These are phyloP conservation scores for Spodoptera littoralis DNA, from an alignment of 2,888 invertebrate species.

Conservation along the genomic window DNA sequence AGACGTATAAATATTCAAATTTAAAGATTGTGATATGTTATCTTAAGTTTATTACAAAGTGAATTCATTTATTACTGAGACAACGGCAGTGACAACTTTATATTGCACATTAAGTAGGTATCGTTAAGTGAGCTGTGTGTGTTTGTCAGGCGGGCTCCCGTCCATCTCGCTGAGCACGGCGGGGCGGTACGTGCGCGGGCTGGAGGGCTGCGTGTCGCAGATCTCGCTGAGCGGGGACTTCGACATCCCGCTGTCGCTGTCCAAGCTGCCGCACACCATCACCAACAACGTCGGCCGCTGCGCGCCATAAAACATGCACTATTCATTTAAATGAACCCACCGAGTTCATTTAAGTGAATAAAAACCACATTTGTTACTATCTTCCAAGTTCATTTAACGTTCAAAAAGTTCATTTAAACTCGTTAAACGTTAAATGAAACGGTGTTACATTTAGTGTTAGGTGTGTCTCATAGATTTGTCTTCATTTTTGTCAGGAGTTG, in stretches of 20 bases:
- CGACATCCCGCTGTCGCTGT: constrained; percentile 91
- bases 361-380: constrained; percentile 47
- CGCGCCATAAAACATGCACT: constrained; percentile 73
- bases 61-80: too few relatives aligned
- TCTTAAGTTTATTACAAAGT: too few relatives aligned
- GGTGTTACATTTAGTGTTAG: constrained; percentile 57
- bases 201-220: constrained; percentile 95
- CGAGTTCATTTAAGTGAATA: constrained; percentile 62
- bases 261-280: constrained; percentile 90
- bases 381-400: constrained; percentile 34
- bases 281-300: constrained; percentile 87
- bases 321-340: constrained; percentile 59
- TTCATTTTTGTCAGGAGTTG: constrained; percentile 47
- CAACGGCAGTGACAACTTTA: too few relatives aligned
- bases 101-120: too few relatives aligned
- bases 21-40: too few relatives aligned
- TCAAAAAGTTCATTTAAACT: constrained; percentile 43
- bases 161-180: constrained; percentile 92
- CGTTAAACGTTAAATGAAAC: constrained; percentile 53
- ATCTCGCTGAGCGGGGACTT: constrained; percentile 94
- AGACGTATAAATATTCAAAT: too few relatives aligned
- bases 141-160: constrained; percentile 93
- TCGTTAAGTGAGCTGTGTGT: constrained; percentile 9
- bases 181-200: constrained; percentile 92
- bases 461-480: constrained; percentile 58